phyloP scores from a whole-genome alignment of 2,888 invertebrate genomes.

The Amphimallon solstitiale region DNA sequence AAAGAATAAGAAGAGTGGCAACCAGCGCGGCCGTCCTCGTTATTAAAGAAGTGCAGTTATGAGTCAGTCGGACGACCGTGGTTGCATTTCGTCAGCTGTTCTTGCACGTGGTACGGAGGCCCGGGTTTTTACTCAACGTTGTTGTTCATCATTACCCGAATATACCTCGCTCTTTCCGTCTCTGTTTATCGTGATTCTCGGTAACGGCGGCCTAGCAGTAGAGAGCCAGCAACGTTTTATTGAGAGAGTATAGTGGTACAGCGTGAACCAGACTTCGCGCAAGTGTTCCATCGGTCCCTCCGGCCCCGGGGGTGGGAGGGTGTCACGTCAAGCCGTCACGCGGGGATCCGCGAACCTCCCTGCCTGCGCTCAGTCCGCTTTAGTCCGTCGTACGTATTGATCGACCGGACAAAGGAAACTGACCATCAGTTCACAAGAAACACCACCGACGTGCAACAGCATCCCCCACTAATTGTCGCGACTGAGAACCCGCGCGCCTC shows the following conservation, averaged over 20 bases:
- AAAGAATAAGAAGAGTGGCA: constrained; percentile 27
- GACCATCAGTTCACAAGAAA: constrained; percentile 64
- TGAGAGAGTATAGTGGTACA: constrained; percentile 47
- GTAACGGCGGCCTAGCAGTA: constrained; percentile 32
- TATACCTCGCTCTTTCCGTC: constrained; percentile 26
- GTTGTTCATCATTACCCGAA: constrained; percentile 35
- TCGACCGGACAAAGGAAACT: constrained; percentile 65
- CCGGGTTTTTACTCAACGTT: constrained; percentile 33
- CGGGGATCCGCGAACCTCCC: constrained; percentile 60
- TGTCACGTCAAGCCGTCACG: constrained; percentile 70
- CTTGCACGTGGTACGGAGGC: constrained; percentile 37
- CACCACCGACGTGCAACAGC: constrained; percentile 41
- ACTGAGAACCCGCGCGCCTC: constrained; percentile 47
- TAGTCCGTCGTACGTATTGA: constrained; percentile 61
- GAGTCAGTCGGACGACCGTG: constrained; percentile 36
- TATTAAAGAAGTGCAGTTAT: constrained; percentile 34
- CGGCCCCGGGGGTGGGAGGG: constrained; percentile 67
- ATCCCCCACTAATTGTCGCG: constrained; percentile 38
- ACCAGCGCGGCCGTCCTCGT: constrained; percentile 33
- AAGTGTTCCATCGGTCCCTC: constrained; percentile 53
- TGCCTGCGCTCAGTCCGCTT: constrained; percentile 59
- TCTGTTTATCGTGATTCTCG: constrained; percentile 32
- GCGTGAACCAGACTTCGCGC: constrained; percentile 61
- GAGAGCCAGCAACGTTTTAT: constrained; percentile 40
- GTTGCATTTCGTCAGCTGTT: constrained; percentile 38